A percentile compares a stretch with the other conserved stretches of the same genome.
These are phyloP conservation scores for Esox masquinongy DNA, from an alignment of 2,797 vertebrate genomes.

Conservation along the genomic window DNA sequence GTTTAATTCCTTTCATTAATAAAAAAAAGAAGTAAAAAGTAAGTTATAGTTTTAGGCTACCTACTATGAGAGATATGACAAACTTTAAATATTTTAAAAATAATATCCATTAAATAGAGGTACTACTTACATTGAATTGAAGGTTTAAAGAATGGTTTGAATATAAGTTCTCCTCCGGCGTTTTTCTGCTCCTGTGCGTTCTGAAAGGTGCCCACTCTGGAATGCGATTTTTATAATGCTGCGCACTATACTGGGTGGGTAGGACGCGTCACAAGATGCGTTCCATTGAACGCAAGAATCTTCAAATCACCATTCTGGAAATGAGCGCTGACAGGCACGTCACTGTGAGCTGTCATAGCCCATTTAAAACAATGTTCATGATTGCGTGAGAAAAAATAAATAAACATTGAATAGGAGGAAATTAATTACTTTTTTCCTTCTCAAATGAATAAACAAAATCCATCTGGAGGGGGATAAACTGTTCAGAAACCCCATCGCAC, in stretches of 20 bases:
- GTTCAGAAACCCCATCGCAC: not conserved
- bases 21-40: not conserved
- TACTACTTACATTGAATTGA: slow-evolving; percentile 62
- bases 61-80: no score
- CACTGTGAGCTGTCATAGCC: slow-evolving; percentile 63
- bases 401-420: not conserved
- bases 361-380: slow-evolving; percentile 18
- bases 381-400: not conserved
- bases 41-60: not conserved
- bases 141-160: slow-evolving; percentile 32
- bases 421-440: not conserved
- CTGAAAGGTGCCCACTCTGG: slow-evolving; percentile 17
- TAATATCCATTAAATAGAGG: not conserved
- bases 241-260: slow-evolving; percentile 40
- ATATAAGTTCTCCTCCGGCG: slow-evolving; percentile 36
- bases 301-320: slow-evolving; percentile 30
- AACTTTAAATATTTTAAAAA: not conserved
- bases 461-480: not conserved
- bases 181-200: slow-evolving; percentile 52
- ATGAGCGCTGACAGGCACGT: slow-evolving; percentile 54
- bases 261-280: slow-evolving; percentile 60
- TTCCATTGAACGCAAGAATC: slow-evolving; percentile 49
- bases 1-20: no score
- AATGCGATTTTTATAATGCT: slow-evolving; percentile 66
- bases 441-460: not conserved